phyloP scores from a whole-genome alignment of 2,888 invertebrate genomes.

The Congeria kusceri region DNA sequence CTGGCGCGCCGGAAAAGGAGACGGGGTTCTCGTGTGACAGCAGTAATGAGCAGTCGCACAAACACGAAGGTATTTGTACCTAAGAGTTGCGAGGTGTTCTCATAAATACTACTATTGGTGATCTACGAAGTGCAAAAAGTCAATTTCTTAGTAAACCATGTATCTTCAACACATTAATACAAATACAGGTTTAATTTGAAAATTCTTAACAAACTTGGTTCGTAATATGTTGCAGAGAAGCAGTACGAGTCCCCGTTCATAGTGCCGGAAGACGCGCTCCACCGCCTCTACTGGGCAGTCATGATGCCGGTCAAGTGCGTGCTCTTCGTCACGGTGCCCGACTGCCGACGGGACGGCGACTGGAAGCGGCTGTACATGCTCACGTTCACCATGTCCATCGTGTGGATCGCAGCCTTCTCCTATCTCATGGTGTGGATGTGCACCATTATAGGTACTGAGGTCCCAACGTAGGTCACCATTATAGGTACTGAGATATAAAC shows the following conservation, averaged over 20 bases:
- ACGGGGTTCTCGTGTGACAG: no score
- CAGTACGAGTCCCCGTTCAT: constrained; percentile 75
- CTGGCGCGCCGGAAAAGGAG: no score
- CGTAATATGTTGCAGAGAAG: constrained; percentile 21
- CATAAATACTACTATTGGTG: no score
- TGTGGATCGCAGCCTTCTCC: constrained; percentile 81
- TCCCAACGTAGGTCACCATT: constrained; percentile 61
- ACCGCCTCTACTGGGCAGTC: constrained; percentile 89
- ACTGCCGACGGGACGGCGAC: constrained; percentile 88
- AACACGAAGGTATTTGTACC: no score
- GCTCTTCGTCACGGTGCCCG: constrained; percentile 95
- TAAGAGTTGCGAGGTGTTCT: no score
- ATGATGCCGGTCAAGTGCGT: constrained; percentile 95
- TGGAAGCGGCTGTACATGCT: constrained; percentile 78
- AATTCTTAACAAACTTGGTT: no score
- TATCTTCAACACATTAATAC: no score
- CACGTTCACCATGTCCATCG: constrained; percentile 81
- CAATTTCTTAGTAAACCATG: no score
- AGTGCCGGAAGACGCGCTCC: constrained; percentile 68
- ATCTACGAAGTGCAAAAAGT: no score
- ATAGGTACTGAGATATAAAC: constrained; percentile 65
- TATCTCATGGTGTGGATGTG: constrained; percentile 85
- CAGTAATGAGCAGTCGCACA: no score
- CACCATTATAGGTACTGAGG: constrained; percentile 75
- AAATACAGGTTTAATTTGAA: no score